phyloP scores from a whole-genome alignment of 2,888 invertebrate species.

The Orchesellides sinensis region DNA sequence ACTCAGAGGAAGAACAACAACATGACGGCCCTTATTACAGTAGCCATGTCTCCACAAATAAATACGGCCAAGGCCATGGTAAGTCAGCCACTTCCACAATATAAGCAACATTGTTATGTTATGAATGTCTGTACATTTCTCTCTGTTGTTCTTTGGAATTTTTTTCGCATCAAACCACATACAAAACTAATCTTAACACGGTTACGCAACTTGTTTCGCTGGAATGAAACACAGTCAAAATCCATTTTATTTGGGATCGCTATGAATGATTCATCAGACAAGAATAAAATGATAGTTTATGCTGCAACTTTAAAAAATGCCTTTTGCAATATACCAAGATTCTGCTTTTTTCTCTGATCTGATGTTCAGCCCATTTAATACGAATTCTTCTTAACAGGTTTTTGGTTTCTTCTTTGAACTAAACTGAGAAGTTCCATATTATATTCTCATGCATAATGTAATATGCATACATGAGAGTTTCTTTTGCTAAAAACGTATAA shows the following conservation, averaged over 20 bases:
- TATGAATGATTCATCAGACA: conserved; percentile 49
- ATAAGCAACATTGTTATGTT: background rate
- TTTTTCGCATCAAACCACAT: background rate
- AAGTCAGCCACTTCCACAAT: conserved; percentile 19
- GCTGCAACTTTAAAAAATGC: background rate
- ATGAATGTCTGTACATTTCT: background rate
- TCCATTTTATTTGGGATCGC: background rate
- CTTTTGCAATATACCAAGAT: background rate
- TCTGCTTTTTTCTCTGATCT: background rate
- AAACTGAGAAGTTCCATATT: background rate
- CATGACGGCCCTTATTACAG: conserved; percentile 38
- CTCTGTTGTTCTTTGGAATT: background rate
- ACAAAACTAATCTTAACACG: conserved; percentile 15
- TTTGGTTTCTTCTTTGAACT: too few relatives aligned
- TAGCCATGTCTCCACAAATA: conserved; percentile 42
- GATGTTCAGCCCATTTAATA: too few relatives aligned
- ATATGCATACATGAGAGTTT: background rate
- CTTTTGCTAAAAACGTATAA: background rate
- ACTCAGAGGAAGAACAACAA: conserved; percentile 42
- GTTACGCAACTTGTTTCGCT: background rate
- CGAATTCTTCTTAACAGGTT: too few relatives aligned
- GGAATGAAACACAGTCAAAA: background rate
- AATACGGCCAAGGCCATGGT: conserved; percentile 49
- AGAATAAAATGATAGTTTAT: background rate
- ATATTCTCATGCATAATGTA: background rate